Percentiles rank a stretch among this genome's conserved stretches.
These are phyloP conservation scores for Nomada ferruginata DNA, from an alignment of 2,888 invertebrate genomes.

Conservation along the genomic window DNA sequence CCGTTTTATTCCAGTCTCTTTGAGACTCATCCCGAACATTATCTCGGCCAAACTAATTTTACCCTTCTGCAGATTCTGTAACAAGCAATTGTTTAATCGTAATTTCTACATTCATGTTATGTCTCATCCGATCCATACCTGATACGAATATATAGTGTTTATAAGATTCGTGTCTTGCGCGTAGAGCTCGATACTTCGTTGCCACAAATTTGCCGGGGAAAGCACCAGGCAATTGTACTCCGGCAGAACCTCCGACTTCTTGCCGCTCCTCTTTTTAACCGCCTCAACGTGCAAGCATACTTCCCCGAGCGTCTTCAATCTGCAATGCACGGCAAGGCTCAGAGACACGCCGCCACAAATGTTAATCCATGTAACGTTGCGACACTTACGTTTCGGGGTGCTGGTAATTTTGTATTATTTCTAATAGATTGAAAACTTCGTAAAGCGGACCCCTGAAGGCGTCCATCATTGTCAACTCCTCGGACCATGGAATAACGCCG, in stretches of 20 bases:
- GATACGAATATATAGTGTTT: constrained; percentile 92
- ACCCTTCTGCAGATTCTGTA: constrained; percentile 91
- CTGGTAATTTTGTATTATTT: constrained; percentile 94
- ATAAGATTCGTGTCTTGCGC: constrained; percentile 92
- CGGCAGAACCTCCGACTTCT: constrained; percentile 90
- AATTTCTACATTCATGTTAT: background rate
- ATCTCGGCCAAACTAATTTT: constrained; percentile 95
- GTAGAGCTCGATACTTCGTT: constrained; percentile 92
- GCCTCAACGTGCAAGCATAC: constrained; percentile 94
- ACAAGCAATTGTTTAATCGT: constrained; percentile 30
- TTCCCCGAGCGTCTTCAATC: constrained; percentile 90
- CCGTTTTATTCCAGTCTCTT: constrained; percentile 95
- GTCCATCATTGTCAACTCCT: constrained; percentile 92
- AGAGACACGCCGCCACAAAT: background rate
- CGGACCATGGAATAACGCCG: constrained; percentile 95
- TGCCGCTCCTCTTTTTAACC: constrained; percentile 87
- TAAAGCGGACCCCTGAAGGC: constrained; percentile 96
- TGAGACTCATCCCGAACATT: constrained; percentile 95
- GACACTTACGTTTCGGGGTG: constrained; percentile 88
- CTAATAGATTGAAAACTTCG: constrained; percentile 94
- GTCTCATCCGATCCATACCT: constrained; percentile 86
- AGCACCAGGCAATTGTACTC: constrained; percentile 96
- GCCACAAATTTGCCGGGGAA: constrained; percentile 98
- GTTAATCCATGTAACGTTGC: too few species aligned
- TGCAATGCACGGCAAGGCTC: constrained; percentile 80